Evolutionary conservation across 1,140 invertebrate genomes (phyloP).

Genomic region (Maniola jurtina): DNA sequence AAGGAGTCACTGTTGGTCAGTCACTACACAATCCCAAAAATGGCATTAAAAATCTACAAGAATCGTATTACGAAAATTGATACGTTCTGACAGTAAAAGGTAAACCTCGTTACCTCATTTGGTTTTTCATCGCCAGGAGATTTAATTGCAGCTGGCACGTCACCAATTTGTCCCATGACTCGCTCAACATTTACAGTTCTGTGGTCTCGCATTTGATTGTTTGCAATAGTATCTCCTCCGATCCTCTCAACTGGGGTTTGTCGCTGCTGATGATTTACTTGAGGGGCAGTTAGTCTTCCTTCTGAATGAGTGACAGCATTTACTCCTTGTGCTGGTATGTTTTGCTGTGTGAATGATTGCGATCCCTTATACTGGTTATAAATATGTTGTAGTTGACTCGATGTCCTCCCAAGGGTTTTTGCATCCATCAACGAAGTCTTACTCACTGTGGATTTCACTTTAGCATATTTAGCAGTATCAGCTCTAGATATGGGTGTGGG

Average conservation of each 20-base stretch:
- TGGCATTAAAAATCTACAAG: no score
- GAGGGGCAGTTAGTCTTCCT: conserved; percentile 43
- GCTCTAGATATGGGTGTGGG: conserved; percentile 28
- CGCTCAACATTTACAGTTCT: conserved; percentile 26
- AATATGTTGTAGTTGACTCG: conserved; percentile 63
- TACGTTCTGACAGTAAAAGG: no score
- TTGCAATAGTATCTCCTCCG: conserved; percentile 51
- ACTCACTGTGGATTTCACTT: conserved; percentile 60
- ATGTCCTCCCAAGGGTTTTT: conserved; percentile 35
- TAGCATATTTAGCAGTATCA: conserved; percentile 39
- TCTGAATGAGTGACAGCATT: conserved; percentile 47
- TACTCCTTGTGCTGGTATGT: conserved; percentile 33
- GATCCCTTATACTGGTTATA: conserved; percentile 68
- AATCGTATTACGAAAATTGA: no score
- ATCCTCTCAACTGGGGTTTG: conserved; percentile 51
- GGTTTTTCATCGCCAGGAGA: conserved; percentile 11
- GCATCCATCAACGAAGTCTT: conserved; percentile 58
- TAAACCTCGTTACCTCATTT: conserved; percentile 21
- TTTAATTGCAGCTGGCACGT: conserved; percentile 35
- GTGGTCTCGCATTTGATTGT: conserved; percentile 34
- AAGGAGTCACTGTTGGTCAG: no score
- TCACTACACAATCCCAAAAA: no score
- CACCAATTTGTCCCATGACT: conserved; percentile 42
- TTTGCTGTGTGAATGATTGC: conserved; percentile 60
- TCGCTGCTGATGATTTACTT: conserved; percentile 18